Evolutionary conservation across 2,888 invertebrate genomes (phyloP), one percentile per base, ranked within the genome.

Genomic region (Thymelicus sylvestris): DNA sequence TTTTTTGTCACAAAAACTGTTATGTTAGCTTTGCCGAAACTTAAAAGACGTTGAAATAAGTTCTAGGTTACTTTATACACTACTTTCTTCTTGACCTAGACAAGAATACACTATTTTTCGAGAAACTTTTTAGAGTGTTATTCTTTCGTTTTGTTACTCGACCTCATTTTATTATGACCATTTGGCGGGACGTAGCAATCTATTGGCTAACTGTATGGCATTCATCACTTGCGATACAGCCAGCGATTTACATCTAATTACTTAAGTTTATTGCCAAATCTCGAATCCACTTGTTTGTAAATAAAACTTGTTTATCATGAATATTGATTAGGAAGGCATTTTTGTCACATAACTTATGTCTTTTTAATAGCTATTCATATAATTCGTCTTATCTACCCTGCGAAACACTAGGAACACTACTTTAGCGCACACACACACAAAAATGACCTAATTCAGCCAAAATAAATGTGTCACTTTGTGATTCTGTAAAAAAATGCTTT

Each of bases 1-100:
- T 86, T 90, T 88, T 90, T 82, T 81, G 78, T 81, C 87, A 81
- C 76, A 89, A 88, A 88, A 86, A 67, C 31, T 10, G 66, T 68
- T 71, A 38, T 13, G 15, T 55, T 59, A 38, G 41, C 6, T 48
- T 41, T 38, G 13, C 8, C 8, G 31, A 60, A 15, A 38, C 44
- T 50, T 50, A 12, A 38, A 64, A 44, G 60, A 47, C 12, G 44
- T 59, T 59, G 59, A 60, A 47, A 44, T 13, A 62, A 48, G 8
- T n/a, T 24, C 12, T 66, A 66, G 44, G 12, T 52, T 52, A 52
- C 7, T 2, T 41, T 38, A 2, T 52, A 50, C 24, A 38, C 31
- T 41, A n/a, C 48, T 59, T 64, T 64, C 60, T 59, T 15, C 10
- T 15, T 38, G 24, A 24, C 19, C 10, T 38, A 38, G 6, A 55